Percentiles rank a stretch among this genome's conserved stretches.
These are phyloP conservation scores for Leptobrachium ailaonicum DNA, from an alignment of 2,113 vertebrate genomes.

Conservation along the genomic window DNA sequence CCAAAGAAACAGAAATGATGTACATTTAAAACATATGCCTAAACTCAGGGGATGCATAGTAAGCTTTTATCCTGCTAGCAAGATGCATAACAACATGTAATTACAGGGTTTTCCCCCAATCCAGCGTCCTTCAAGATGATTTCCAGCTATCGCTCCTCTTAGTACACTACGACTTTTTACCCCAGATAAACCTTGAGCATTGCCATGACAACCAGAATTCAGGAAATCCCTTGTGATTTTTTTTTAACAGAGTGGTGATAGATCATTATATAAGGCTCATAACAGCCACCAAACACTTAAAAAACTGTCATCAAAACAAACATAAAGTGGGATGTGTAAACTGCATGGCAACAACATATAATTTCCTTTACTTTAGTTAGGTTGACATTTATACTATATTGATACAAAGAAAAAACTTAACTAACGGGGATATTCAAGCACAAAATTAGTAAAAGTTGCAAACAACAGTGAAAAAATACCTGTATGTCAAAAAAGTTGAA, in stretches of 20 bases:
- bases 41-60: not conserved
- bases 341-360: no score
- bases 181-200: conserved; percentile 20
- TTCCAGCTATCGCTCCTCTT: not conserved
- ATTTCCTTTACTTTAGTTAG: no score
- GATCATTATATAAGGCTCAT: no score
- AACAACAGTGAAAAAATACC: no score
- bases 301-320: no score
- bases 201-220: conserved; percentile 34
- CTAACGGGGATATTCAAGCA: no score
- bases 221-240: conserved; percentile 9
- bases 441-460: no score
- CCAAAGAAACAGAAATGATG: not conserved
- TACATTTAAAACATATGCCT: not conserved
- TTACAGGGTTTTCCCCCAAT: not conserved
- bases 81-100: not conserved
- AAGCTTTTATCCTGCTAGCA: not conserved
- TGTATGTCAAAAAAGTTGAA: no score
- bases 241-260: not conserved
- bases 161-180: conserved; percentile 25
- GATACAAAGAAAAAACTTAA: no score
- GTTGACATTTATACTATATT: no score
- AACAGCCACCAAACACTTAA: no score
- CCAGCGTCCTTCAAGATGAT: not conserved
- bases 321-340: no score